Base-by-base conservation (phyloP, 2,888 invertebrate genomes). In the Brachynemurus nebulosus region DNA sequence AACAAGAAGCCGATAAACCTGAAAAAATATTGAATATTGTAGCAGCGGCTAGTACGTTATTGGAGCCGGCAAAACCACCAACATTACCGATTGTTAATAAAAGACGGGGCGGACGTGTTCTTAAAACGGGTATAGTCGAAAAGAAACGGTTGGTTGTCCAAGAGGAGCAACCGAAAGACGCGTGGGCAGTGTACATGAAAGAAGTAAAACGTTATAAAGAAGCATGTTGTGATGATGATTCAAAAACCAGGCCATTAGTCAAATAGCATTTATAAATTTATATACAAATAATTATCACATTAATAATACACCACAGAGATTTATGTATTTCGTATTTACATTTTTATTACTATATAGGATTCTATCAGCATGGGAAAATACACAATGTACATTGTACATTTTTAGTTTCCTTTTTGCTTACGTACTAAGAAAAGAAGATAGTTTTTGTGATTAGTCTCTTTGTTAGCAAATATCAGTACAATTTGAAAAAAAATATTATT, bases 181-280 rank as follows among this genome's bases (percentile, higher is more conserved):
- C 91, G 11, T 92, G 92, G 92, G 84, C 90, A 0, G 73, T 89
- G 19, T 93, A 93, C 60, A 80, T 92, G 79, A 86, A 86, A 48
- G 93, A 92, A 72, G 92, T 93, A 14, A 84, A 88, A 59, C 85
- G 86, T 59, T 93, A 92, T 61, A 82, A 89, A 59, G 89, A 89
- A 62, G 84, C 88, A 43, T 88, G 88, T 49, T 92, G 92, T 63
- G 89, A 91, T 63, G 89, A 90, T 55, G 91, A 91, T 59, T 75
- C 82, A 51, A 91, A 90, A 65, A 90, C 88, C 37, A 74, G 92
- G 54, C 90, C 91, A 7, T 74, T 93, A 49, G 89, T 91, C 48
- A 91, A 91, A 77, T 92, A 77, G 72, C 27, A 27, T 4, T n/a
- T n/a, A n/a, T n/a, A n/a, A n/a, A n/a, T n/a, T n/a, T n/a, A n/a